Percentiles rank a stretch among this genome's conserved stretches.
Evolutionary conservation across 2,888 invertebrate species (phyloP).

Genomic region (Andrena bicolor): DNA sequence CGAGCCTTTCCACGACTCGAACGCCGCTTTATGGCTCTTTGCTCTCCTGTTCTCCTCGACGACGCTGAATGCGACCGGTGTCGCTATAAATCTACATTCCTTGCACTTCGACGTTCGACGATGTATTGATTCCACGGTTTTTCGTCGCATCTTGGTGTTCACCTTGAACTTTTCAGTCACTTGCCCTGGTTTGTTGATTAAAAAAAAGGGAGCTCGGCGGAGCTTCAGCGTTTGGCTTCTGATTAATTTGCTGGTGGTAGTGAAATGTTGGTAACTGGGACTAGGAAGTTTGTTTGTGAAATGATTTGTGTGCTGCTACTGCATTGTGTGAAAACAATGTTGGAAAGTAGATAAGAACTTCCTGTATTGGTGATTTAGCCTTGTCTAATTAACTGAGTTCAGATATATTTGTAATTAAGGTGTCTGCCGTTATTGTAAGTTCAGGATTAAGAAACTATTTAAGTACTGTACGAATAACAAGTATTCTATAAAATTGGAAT

Average conservation of each 20-base stretch:
- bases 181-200: slow-evolving; percentile 7
- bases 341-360: too few relatives aligned
- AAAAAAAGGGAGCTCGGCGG: background rate
- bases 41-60: slow-evolving; percentile 25
- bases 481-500: too few relatives aligned
- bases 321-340: too few relatives aligned
- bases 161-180: slow-evolving; percentile 21
- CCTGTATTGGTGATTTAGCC: too few relatives aligned
- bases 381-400: too few relatives aligned
- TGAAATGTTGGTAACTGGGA: background rate
- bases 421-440: too few relatives aligned
- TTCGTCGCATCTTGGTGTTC: background rate
- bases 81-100: slow-evolving; percentile 32
- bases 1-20: background rate
- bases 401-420: too few relatives aligned
- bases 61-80: slow-evolving; percentile 5
- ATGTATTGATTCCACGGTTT: slow-evolving; percentile 28
- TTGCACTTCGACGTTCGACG: slow-evolving; percentile 3
- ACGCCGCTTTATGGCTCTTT: slow-evolving; percentile 36
- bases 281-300: too few relatives aligned
- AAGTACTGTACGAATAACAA: too few relatives aligned
- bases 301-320: too few relatives aligned
- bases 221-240: background rate
- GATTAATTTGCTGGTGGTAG: background rate
- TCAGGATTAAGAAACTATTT: too few relatives aligned